Conservation (phyloP, 2,888 invertebrate genomes). For the Xestia xanthographa region DNA sequence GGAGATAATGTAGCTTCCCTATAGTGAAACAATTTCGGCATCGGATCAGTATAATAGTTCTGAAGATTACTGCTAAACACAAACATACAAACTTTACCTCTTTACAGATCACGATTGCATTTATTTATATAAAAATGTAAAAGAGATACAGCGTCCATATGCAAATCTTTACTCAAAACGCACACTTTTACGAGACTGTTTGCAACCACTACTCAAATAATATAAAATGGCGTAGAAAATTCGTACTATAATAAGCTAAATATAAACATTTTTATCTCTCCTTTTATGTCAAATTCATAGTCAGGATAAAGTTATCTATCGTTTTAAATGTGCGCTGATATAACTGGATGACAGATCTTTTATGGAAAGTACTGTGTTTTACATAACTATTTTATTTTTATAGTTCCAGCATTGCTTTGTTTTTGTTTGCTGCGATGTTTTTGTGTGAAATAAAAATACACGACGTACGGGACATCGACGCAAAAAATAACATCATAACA, state of each 20-base stretch:
- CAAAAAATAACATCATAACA: too few species aligned
- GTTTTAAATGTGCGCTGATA: slow-evolving; percentile 39
- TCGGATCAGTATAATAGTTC: not conserved
- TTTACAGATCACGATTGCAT: not conserved
- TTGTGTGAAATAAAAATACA: not conserved
- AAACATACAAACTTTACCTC: not conserved
- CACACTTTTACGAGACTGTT: not conserved
- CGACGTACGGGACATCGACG: not conserved
- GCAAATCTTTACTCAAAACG: slow-evolving; percentile 8
- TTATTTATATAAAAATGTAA: not conserved
- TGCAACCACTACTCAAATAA: slow-evolving; percentile 8
- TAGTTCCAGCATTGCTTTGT: slow-evolving; percentile 8
- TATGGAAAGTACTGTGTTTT: slow-evolving; percentile 15
- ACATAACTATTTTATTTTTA: slow-evolving; percentile 11
- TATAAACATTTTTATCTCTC: slow-evolving; percentile 26
- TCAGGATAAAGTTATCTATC: slow-evolving; percentile 30
- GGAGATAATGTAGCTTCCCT: not conserved
- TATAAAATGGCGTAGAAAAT: slow-evolving; percentile 30
- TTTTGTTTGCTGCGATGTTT: slow-evolving; percentile 11
- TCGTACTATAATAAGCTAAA: slow-evolving; percentile 1
- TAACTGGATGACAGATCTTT: slow-evolving; percentile 27
- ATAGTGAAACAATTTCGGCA: not conserved
- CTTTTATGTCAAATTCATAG: slow-evolving; percentile 42
- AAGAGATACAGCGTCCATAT: not conserved
- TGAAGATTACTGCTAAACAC: not conserved